Conservation (phyloP, 1,140 invertebrate species). For the Manduca sexta region DNA sequence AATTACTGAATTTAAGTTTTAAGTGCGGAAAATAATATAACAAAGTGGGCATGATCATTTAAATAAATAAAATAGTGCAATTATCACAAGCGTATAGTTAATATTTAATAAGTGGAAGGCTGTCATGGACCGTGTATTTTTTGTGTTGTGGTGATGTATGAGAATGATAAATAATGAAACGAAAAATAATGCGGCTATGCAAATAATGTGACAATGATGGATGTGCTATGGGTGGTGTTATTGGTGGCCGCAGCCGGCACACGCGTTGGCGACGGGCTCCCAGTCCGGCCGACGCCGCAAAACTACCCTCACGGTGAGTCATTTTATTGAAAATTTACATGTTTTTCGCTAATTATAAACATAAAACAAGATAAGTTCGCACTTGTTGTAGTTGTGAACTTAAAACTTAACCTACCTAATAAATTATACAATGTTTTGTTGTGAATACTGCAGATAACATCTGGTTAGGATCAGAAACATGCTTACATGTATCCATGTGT, state of each 20-base stretch:
- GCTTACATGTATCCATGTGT: not conserved
- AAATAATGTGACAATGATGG: slow-evolving; percentile 67
- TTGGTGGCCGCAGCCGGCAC: slow-evolving; percentile 54
- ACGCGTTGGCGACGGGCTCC: slow-evolving; percentile 51
- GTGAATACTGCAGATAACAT: slow-evolving; percentile 7
- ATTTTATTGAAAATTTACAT: slow-evolving; percentile 28
- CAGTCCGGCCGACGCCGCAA: slow-evolving; percentile 53
- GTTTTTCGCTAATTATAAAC: slow-evolving; percentile 16
- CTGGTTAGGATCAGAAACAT: slow-evolving; percentile 6
- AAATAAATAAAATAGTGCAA: slow-evolving; percentile 34
- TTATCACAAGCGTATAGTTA: slow-evolving; percentile 39
- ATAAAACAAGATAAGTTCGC: not conserved
- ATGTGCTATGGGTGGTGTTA: slow-evolving; percentile 63
- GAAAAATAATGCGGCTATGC: slow-evolving; percentile 63
- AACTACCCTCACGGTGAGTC: slow-evolving; percentile 63
- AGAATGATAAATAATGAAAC: slow-evolving; percentile 69
- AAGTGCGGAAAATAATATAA: slow-evolving; percentile 41
- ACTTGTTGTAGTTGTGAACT: not conserved
- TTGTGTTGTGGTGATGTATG: slow-evolving; percentile 69
- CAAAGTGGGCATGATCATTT: slow-evolving; percentile 42
- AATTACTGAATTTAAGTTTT: slow-evolving; percentile 46
- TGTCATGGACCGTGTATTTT: slow-evolving; percentile 69
- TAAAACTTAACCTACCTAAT: not conserved
- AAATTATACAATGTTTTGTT: not conserved
- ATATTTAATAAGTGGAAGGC: slow-evolving; percentile 43